These are phyloP conservation scores for Drosophila leonis DNA, from an alignment of 2,888 invertebrate genomes.

Conservation along the genomic window DNA sequence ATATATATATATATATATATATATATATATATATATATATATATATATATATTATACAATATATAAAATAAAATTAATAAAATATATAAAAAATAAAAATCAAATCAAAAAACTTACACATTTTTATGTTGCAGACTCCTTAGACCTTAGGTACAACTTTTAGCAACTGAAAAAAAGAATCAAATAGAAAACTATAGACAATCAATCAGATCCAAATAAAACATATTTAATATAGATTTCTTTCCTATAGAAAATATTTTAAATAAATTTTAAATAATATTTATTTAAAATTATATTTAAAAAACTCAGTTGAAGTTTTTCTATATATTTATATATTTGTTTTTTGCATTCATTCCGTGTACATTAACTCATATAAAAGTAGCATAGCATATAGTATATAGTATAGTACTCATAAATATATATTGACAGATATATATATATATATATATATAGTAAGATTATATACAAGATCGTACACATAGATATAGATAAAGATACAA, in stretches of 20 bases:
- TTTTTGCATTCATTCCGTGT: conserved; percentile 34
- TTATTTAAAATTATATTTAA: not conserved
- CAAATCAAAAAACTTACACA: not conserved
- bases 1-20: no score
- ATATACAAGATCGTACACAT: conserved; percentile 53
- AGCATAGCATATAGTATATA: conserved; percentile 20
- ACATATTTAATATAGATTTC: not conserved
- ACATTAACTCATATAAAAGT: conserved; percentile 38
- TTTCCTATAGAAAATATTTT: no score
- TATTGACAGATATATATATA: not conserved
- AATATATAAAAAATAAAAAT: not conserved
- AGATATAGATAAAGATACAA: conserved; percentile 31
- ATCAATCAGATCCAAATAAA: not conserved
- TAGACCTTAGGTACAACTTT: rapidly evolving
- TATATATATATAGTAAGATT: conserved; percentile 31
- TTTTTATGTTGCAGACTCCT: not conserved
- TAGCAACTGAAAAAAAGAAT: not conserved
- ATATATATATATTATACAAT: no score
- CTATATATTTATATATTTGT: conserved; percentile 66
- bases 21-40: no score
- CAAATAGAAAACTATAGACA: not conserved
- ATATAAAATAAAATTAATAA: no score
- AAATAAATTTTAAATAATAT: not conserved
- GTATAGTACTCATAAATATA: conserved; percentile 21
- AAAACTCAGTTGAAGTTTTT: conserved; percentile 57